A percentile compares a stretch with the other conserved stretches of the same genome.
phyloP scores from a whole-genome alignment of 2,888 invertebrate species.

The Drosophila anceps region DNA sequence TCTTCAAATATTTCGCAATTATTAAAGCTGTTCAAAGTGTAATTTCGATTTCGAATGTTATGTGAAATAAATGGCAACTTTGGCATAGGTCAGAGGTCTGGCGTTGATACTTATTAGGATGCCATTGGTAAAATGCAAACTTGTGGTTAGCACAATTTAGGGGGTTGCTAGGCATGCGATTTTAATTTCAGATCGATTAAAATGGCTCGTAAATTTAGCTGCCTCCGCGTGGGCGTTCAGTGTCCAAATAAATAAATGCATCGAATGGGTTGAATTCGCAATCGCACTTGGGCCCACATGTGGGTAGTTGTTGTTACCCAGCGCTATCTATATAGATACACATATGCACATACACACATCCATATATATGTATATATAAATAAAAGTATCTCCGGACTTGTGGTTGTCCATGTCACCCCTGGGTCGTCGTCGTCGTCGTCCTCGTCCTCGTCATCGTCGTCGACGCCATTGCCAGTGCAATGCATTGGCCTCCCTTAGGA shows the following conservation, averaged over 20 bases:
- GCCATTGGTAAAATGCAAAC: constrained; percentile 31
- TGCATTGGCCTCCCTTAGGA: constrained; percentile 63
- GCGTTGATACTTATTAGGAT: constrained; percentile 17
- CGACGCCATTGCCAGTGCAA: constrained; percentile 56
- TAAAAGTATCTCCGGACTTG: constrained; percentile 55
- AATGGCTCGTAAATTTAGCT: constrained; percentile 71
- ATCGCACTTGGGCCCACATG: constrained; percentile 20
- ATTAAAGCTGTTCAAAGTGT: background rate
- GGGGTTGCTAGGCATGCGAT: constrained; percentile 67
- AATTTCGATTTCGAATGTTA: background rate
- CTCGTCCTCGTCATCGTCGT: constrained; percentile 23
- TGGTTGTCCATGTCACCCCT: constrained; percentile 76
- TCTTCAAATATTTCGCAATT: background rate
- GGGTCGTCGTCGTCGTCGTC: constrained; percentile 36
- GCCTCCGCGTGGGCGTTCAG: constrained; percentile 60
- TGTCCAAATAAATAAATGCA: constrained; percentile 78
- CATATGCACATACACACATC: background rate
- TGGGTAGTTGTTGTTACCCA: constrained; percentile 21
- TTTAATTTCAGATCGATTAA: constrained; percentile 79
- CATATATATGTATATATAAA: constrained; percentile 15
- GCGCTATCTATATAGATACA: constrained; percentile 13
- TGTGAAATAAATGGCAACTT: background rate
- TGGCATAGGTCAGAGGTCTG: constrained; percentile 5
- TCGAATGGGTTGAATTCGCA: constrained; percentile 36
- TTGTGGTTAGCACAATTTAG: constrained; percentile 31